Evolutionary conservation across 2,888 invertebrate genomes (phyloP).

Genomic region (Ceramica pisi): DNA sequence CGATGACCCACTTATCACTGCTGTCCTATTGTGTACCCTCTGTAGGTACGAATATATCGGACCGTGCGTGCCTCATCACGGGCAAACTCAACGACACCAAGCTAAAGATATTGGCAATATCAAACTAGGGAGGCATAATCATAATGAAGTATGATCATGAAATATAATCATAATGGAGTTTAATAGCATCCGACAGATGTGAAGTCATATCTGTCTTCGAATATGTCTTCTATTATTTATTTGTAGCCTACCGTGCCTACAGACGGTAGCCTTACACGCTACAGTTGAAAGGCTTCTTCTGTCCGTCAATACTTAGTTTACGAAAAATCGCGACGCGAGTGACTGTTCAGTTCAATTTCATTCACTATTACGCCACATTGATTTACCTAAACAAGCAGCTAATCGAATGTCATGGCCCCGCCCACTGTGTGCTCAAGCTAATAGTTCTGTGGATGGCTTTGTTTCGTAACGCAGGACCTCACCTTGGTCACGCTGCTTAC

Average conservation of each 20-base stretch:
- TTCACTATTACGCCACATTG: not conserved
- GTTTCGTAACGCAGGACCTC: constrained; percentile 36
- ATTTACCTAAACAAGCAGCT: constrained; percentile 4
- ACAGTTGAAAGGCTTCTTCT: constrained; percentile 26
- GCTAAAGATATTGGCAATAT: not conserved
- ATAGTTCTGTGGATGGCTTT: constrained; percentile 15
- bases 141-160: not conserved
- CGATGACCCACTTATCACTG: constrained; percentile 6
- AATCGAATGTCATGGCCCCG: constrained; percentile 17
- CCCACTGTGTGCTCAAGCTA: constrained; percentile 4
- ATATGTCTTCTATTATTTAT: not conserved
- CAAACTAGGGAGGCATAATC: not conserved
- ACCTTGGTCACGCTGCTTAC: constrained; percentile 57
- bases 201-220: not conserved
- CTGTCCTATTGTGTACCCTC: not conserved
- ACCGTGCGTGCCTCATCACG: constrained; percentile 26
- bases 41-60: not conserved
- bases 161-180: not conserved
- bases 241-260: not conserved
- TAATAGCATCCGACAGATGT: not conserved
- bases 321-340: not conserved
- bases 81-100: not conserved
- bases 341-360: constrained; percentile 9
- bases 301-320: not conserved
- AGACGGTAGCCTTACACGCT: not conserved